Evolutionary conservation across 2,888 invertebrate species (phyloP), one percentile per base, ranked within the genome.

Genomic region (Frankliniella intonsa): DNA sequence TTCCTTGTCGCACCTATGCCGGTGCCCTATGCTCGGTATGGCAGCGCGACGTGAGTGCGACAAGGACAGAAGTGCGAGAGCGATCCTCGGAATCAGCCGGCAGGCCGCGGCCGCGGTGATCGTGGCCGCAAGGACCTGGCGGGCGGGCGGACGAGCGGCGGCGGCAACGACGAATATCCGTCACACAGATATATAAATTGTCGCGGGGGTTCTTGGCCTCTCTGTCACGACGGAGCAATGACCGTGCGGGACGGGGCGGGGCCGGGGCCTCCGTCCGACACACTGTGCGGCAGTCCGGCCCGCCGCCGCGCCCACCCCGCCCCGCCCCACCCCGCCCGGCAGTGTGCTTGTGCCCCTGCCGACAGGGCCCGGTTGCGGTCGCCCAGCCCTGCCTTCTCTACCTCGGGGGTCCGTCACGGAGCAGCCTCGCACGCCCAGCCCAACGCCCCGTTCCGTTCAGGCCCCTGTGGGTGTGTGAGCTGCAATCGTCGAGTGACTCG

Each of bases 101-200:
- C 38, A 38, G 38, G 38, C 5, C 5, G 2, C 38, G 38, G 38
- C 38, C 38, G 38, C 38, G 38, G 38, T 38, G 38, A 38, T 38
- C 38, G 38, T 38, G 38, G 38, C 38, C 38, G 38, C 38, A 38
- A 38, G 5, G 38, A 38, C 38, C 38, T 5, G 62, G 8, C 62
- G 19, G 11, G 12, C 12, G 62, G 62, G 62, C 62, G 62, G 14
- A n/a, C n/a, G n/a, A 7, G 62, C 62, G 62, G 17, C 12, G 62
- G 22, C 5, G 69, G 22, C 69, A 22, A 69, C 69, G 69, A 22
- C 69, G n/a, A 76, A 76, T 22, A 76, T 76, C 69, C 69, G 69
- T 25, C 69, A 76, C 69, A 76, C 69, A 76, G 69, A 76, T 22
- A 76, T 76, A 76, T 76, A 76, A 76, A 76, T 25, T 76, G 69